Evolutionary conservation across 2,888 invertebrate species (phyloP), one percentile per base, ranked within the genome.

Genomic region (Tetranychus piercei): DNA sequence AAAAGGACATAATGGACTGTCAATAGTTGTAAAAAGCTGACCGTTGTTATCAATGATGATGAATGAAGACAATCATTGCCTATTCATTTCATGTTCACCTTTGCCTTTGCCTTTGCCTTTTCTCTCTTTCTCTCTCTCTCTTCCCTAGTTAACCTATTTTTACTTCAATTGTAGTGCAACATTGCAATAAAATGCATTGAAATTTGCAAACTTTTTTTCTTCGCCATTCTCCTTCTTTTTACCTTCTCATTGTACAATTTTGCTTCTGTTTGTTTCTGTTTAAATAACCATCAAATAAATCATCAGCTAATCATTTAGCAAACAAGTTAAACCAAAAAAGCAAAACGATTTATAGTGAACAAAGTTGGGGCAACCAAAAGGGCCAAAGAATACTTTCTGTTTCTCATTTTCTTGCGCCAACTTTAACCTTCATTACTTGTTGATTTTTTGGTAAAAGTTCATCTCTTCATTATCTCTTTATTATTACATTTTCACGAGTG

Each of bases 11-110:
- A 55, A 55, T 55, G 55, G 55, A 55, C 55, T 55, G 55, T 55
- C 55, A 55, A 55, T 55, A 55, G 55, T 2, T 55, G 15, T 15
- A 9, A 3, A 55, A 55, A 55, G 15, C 11, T 55, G 55, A 55
- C 55, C 55, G 55, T 55, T 55, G 55, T 55, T 55, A 55, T 55
- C 55, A 55, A 55, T 55, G 55, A 55, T 55, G 55, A 55, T 55
- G 55, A 55, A 55, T 55, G 55, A 55, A 55, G 55, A 55, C 55
- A 55, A 55, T 55, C 11, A 55, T 55, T 55, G 55, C 55, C 15
- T 55, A 55, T 55, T 45, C 45, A n/a, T n/a, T n/a, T n/a, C n/a
- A n/a, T n/a, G n/a, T n/a, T n/a, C n/a, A n/a, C n/a, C n/a, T n/a
- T n/a, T n/a, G n/a, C n/a, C n/a, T n/a, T 55, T 55, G 55, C 55